Evolutionary conservation across 2,113 vertebrate species (phyloP).

Genomic region (Ia io): DNA sequence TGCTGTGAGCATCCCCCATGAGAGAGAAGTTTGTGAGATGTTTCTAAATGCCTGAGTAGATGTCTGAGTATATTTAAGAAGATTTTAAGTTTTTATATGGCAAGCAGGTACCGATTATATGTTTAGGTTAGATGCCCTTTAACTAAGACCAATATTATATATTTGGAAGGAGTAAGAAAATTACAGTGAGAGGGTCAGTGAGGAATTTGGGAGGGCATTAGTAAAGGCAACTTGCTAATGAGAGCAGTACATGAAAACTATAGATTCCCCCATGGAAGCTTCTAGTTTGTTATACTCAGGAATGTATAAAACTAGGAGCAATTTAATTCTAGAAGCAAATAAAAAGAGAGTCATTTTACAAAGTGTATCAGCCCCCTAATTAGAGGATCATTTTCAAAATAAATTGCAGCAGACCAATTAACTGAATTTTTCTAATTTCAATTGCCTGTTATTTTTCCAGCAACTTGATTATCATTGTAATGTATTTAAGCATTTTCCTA

Average conservation of each 20-base stretch:
- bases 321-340: neutral
- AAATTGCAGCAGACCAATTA: neutral
- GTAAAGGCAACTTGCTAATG: neutral
- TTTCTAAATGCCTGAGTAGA: neutral
- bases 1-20: neutral
- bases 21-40: neutral
- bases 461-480: neutral
- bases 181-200: neutral
- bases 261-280: neutral
- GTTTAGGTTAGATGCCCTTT: neutral
- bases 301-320: neutral
- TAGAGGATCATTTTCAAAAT: constrained; percentile 10
- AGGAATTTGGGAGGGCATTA: neutral
- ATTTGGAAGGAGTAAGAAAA: neutral
- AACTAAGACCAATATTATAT: neutral
- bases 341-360: neutral
- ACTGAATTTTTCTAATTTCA: constrained; percentile 3
- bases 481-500: constrained; percentile 29
- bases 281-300: neutral
- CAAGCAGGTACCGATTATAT: neutral
- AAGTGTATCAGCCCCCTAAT: neutral
- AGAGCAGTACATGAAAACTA: neutral
- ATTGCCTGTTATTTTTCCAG: neutral
- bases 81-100: neutral
- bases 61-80: neutral